Conservation (phyloP, 92 coral and sea anemone species). For the Phenganax marumi region DNA sequence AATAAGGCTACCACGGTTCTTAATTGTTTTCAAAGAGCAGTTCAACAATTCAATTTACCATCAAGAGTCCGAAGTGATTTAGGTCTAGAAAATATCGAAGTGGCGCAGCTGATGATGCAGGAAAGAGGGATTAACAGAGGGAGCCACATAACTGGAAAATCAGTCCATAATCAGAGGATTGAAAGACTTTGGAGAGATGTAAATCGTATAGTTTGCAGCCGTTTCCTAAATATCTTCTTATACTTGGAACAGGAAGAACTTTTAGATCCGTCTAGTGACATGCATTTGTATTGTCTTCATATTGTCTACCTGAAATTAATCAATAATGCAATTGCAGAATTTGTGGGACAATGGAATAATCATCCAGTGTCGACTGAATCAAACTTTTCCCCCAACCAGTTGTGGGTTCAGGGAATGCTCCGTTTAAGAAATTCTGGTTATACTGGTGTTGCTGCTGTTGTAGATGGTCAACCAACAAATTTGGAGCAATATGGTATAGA, state of each 20-base stretch:
- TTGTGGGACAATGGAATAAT: constrained; percentile 54
- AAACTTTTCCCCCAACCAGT: constrained; percentile 44
- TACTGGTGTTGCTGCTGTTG: neutral
- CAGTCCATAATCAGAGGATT: constrained; percentile 55
- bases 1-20: constrained; percentile 58
- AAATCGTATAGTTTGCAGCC: constrained; percentile 36
- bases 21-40: constrained; percentile 48
- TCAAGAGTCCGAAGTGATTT: constrained; percentile 61
- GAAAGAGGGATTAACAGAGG: constrained; percentile 55
- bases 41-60: constrained; percentile 51
- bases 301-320: constrained; percentile 39
- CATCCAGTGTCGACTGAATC: constrained; percentile 51
- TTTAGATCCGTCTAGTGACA: constrained; percentile 42
- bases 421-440: constrained; percentile 25
- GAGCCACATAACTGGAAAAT: constrained; percentile 54
- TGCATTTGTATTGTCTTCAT: constrained; percentile 55
- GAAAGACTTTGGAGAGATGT: constrained; percentile 56
- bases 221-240: constrained; percentile 45
- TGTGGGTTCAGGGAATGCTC: constrained; percentile 52
- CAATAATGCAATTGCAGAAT: constrained; percentile 47
- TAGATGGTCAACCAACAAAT: neutral
- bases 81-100: constrained; percentile 54
- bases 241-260: constrained; percentile 43
- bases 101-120: constrained; percentile 46
- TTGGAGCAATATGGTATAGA: neutral